Evolutionary conservation across 1,140 invertebrate species (phyloP).

Genomic region (Lineus longissimus): DNA sequence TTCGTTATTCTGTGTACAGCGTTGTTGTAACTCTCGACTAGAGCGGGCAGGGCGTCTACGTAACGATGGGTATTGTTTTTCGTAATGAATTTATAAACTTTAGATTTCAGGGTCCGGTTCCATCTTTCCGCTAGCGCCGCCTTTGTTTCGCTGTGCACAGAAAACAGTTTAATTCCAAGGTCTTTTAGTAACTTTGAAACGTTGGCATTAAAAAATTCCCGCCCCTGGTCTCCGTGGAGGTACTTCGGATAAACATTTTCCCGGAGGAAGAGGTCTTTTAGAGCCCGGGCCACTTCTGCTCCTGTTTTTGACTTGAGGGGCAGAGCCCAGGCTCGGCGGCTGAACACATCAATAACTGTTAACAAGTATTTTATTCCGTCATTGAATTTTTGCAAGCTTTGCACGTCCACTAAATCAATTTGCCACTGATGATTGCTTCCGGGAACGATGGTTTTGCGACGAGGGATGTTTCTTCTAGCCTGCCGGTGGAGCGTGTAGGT

Average conservation of each 20-base stretch:
- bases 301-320: conserved; percentile 55
- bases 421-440: conserved; percentile 48
- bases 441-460: conserved; percentile 11
- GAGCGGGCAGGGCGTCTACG: conserved; percentile 40
- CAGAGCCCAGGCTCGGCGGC: conserved; percentile 53
- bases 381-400: conserved; percentile 42
- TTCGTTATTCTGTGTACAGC: conserved; percentile 49
- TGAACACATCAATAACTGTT: conserved; percentile 54
- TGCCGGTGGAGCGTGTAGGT: conserved; percentile 20
- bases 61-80: conserved; percentile 49
- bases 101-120: conserved; percentile 54
- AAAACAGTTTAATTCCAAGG: conserved; percentile 8
- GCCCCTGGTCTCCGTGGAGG: conserved; percentile 12
- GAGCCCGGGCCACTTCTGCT: conserved; percentile 22
- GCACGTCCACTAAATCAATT: conserved; percentile 45
- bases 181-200: conserved; percentile 16
- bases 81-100: conserved; percentile 54
- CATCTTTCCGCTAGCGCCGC: conserved; percentile 55
- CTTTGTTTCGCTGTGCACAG: conserved; percentile 48
- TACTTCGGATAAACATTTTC: conserved; percentile 1
- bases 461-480: conserved; percentile 7
- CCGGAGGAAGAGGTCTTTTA: conserved; percentile 28
- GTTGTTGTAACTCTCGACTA: conserved; percentile 53
- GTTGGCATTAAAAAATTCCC: conserved; percentile 16
- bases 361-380: conserved; percentile 52